A percentile compares a stretch with the other conserved stretches of the same genome.
phyloP scores from a whole-genome alignment of 2,888 invertebrate genomes.

The Nycteola revayana region DNA sequence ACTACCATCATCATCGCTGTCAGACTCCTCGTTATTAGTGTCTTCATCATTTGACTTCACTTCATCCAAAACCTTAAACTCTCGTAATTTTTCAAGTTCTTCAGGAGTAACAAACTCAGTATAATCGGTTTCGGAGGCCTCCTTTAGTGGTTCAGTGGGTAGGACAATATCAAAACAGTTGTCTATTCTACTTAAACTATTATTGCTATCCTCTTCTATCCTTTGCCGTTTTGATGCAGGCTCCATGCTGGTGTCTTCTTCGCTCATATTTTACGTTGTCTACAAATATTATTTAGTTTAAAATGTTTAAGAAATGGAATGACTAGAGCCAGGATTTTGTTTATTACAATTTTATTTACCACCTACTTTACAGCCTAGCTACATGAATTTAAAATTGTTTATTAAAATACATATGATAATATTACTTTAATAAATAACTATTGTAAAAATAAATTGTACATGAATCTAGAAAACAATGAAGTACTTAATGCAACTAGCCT shows the following conservation, averaged over 20 bases:
- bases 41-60: conserved; percentile 69
- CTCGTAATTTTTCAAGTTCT: conserved; percentile 58
- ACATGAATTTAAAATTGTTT: too few species aligned
- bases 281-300: conserved; percentile 36
- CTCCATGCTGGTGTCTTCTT: conserved; percentile 14
- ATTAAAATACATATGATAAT: too few species aligned
- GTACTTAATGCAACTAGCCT: too few species aligned
- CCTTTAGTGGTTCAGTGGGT: too few species aligned
- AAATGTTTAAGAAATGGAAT: conserved; percentile 11
- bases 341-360: too few species aligned
- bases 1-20: conserved; percentile 61
- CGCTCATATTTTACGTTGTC: conserved; percentile 40
- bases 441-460: too few species aligned
- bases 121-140: not conserved
- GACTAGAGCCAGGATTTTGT: conserved; percentile 12
- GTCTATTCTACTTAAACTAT: too few species aligned
- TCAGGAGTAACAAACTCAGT: conserved; percentile 46
- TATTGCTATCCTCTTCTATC: conserved; percentile 23
- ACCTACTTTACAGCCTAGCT: too few species aligned
- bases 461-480: too few species aligned
- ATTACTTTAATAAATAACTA: too few species aligned
- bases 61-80: conserved; percentile 73
- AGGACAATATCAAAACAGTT: too few species aligned
- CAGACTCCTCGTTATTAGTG: conserved; percentile 60
- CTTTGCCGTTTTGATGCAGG: conserved; percentile 50